These are phyloP conservation scores for Petrocephalus sullivani DNA, from an alignment of 2,797 vertebrate genomes.

Conservation along the genomic window DNA sequence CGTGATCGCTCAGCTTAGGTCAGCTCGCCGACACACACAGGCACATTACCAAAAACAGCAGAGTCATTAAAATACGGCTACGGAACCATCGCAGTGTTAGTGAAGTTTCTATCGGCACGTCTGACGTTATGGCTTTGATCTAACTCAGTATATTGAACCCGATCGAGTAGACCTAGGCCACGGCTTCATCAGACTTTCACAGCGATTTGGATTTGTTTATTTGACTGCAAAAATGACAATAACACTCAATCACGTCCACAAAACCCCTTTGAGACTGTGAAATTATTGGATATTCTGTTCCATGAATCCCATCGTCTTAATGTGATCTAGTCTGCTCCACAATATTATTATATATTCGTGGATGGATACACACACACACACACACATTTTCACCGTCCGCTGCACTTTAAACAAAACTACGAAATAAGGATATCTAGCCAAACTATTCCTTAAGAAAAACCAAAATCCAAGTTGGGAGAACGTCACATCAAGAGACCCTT, in stretches of 20 bases:
- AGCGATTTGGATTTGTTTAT: not conserved
- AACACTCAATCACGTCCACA: not conserved
- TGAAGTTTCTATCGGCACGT: not conserved
- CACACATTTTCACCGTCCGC: not conserved
- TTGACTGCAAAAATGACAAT: not conserved
- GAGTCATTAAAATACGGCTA: not conserved
- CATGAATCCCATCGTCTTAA: not conserved
- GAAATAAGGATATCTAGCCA: not conserved
- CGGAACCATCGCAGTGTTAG: not conserved
- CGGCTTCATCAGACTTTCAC: not conserved
- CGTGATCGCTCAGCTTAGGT: conserved; percentile 14
- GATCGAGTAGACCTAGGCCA: not conserved
- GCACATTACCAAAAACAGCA: not conserved
- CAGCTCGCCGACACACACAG: not conserved
- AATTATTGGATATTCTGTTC: not conserved
- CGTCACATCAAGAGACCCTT: not conserved
- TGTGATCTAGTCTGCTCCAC: not conserved
- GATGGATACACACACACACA: too few species aligned
- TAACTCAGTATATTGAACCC: not conserved
- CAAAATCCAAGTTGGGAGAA: not conserved
- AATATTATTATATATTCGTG: not conserved
- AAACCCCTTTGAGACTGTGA: not conserved
- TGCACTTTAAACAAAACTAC: not conserved
- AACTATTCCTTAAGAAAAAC: not conserved
- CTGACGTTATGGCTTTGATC: not conserved